Base-by-base conservation (phyloP, 1,140 invertebrate genomes). In the Dendroctonus valens region DNA sequence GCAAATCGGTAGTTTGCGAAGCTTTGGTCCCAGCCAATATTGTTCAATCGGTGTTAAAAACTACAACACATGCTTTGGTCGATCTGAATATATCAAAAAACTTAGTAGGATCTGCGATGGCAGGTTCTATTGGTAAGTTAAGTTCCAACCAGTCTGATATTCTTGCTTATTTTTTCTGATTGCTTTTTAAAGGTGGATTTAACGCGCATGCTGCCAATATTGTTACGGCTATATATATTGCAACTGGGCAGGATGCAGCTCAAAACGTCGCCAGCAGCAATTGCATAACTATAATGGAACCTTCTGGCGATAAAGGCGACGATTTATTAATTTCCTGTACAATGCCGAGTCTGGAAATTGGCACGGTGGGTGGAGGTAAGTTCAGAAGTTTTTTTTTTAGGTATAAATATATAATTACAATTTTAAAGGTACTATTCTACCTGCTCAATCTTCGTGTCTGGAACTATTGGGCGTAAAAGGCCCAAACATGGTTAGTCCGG, bases 201-300 rank as follows among this genome's bases (percentile, higher is more conserved):
- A 99, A 99, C 78, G 96, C 97, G 0, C 96, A 99, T 74, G 96
- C 97, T 0, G 95, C 97, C 0, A 99, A 99, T 79, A 91, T 99
- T 81, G 96, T 99, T 0, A 96, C 97, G 0, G 97, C 97, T 8
- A 91, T 99, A 44, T 99, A 90, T 76, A 92, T 99, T 65, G 97
- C 97, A 2, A 97, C 95, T 9, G 97, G 97, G 41, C 96, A 99
- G 84, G 97, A 99, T 83, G 94, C 96, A 38, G 97, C 97, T 0
- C 97, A 99, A 80, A 95, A 94, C 78, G 91, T 99, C 0, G 89
- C 89, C 0, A 98, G 96, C 75, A 95, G 93, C 73, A 97, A 97
- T 78, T 99, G 97, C 77, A 91, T 97, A 57, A 98, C 96, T 0
- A 81, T 91, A 61, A 94, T 99, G 91, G 95, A 98, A 77, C 84